Evolutionary conservation across 2,113 vertebrate species (phyloP).

Genomic region (Apistogramma diplotaenia): DNA sequence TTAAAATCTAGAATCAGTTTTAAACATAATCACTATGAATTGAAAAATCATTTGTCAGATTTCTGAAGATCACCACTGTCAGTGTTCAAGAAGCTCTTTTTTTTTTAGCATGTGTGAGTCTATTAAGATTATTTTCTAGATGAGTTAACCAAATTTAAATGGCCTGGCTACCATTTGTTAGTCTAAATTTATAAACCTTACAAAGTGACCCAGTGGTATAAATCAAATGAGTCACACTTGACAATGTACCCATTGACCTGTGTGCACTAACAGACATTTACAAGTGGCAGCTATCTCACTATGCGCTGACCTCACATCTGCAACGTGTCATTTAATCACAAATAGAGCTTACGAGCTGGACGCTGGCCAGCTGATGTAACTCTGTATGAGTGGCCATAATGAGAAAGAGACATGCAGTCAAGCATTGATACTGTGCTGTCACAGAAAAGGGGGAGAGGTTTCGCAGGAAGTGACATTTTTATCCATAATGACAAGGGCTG

Average conservation of each 20-base stretch:
- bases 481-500: slow-evolving; percentile 45
- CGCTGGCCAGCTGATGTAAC: slow-evolving; percentile 37
- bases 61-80: no score
- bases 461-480: slow-evolving; percentile 39
- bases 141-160: neutral
- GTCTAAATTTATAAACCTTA: neutral
- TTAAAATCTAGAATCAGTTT: neutral
- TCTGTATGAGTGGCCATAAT: slow-evolving; percentile 46
- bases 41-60: neutral
- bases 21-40: neutral
- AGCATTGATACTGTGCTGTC: slow-evolving; percentile 36
- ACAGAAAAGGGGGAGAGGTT: neutral
- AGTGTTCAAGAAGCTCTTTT: neutral
- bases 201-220: neutral
- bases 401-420: slow-evolving; percentile 36
- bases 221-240: neutral
- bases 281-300: neutral
- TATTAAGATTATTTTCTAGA: neutral
- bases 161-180: neutral
- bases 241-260: neutral
- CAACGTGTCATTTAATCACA: slow-evolving; percentile 46
- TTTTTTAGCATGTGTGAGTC: neutral
- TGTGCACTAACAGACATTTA: neutral
- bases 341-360: slow-evolving; percentile 42
- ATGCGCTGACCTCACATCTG: slow-evolving; percentile 5